phyloP scores from a whole-genome alignment of 1,140 invertebrate genomes.

The Drosophila azteca region DNA sequence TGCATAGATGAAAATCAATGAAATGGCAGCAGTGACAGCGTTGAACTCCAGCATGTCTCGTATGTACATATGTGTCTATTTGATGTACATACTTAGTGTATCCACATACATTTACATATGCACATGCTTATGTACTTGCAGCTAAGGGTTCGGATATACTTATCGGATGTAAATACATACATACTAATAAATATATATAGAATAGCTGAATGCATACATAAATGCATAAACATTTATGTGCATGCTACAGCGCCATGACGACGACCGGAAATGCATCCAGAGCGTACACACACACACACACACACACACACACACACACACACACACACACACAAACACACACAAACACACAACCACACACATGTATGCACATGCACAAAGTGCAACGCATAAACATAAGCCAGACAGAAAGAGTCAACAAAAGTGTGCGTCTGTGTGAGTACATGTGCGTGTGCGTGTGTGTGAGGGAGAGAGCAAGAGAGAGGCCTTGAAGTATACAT shows the following conservation, averaged over 20 bases:
- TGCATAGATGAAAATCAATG: constrained; percentile 4
- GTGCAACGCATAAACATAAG: constrained; percentile 51
- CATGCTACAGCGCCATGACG: constrained; percentile 45
- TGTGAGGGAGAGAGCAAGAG: constrained; percentile 25
- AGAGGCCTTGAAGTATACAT: constrained; percentile 59
- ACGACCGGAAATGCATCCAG: constrained; percentile 68
- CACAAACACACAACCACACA: constrained; percentile 17
- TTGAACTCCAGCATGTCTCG: not conserved
- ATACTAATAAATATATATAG: not conserved
- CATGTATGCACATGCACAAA: constrained; percentile 1
- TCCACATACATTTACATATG: not conserved
- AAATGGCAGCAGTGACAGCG: constrained; percentile 18
- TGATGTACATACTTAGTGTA: constrained; percentile 7
- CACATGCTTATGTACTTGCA: not conserved
- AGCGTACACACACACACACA: constrained; percentile 16
- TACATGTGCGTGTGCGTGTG: not conserved
- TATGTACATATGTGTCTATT: not conserved
- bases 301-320: constrained; percentile 15
- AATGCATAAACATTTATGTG: constrained; percentile 39
- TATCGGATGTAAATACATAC: not conserved
- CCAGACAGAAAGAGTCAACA: constrained; percentile 54
- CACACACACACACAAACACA: constrained; percentile 10
- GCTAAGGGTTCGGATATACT: too few species aligned
- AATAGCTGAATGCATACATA: constrained; percentile 2
- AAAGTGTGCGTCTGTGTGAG: constrained; percentile 5